Base-by-base conservation (phyloP, 2,113 vertebrate genomes). In the Gymnobelideus leadbeateri region DNA sequence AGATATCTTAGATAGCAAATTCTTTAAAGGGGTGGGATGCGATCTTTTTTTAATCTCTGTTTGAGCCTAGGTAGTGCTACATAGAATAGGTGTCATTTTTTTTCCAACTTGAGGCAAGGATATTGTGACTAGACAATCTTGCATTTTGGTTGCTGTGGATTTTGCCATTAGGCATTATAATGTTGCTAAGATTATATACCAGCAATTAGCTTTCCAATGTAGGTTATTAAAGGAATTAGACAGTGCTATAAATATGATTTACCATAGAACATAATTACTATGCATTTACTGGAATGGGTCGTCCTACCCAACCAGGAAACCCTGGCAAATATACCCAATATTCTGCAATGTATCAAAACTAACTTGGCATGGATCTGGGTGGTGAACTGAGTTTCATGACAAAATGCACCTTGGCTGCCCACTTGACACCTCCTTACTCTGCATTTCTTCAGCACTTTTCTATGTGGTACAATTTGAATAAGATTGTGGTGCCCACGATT, bases 181-280 rank as follows among this genome's bases (percentile, higher is more conserved):
- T 84, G 68, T 84, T 23, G 68, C 68, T 84, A 43, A 43, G 68
- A 84, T 84, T 84, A 84, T 84, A 43, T n/a, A 84, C 68, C 16
- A 84, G 68, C 68, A 84, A 84, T 84, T 84, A 84, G 68, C 31
- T 43, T 84, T 84, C 68, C 68, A 84, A 23, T 84, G n/a, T 43
- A 84, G 68, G n/a, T 84, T 84, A 84, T 84, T 84, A 84, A 84
- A 84, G n/a, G 68, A 84, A 84, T 84, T 84, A 84, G 43, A 84
- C 19, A 23, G n/a, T 84, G 19, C 68, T 84, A 43, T 84, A 43
- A 84, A 84, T 84, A 8, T 43, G 68, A 84, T 84, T 84, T 43
- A 43, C 68, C 68, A 84, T 84, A 84, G 68, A 84, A 84, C 68
- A 84, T 84, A 84, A 84, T 84, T 84, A 84, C 19, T 43, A 43